Evolutionary conservation across 2,888 invertebrate species (phyloP).

Genomic region (Cantharis rustica): DNA sequence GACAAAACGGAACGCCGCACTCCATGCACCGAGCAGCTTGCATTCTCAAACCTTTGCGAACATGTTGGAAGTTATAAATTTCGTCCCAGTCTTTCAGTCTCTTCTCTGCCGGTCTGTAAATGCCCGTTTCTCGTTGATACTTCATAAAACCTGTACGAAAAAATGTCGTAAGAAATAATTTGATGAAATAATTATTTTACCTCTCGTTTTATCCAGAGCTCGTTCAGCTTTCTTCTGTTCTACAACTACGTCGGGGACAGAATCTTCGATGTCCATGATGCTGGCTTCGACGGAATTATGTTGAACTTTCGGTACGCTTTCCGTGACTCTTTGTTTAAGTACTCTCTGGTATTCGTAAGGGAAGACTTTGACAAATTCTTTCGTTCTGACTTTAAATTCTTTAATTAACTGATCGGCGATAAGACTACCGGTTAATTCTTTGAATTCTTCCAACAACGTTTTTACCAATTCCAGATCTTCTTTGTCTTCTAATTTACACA

Average conservation of each 20-base stretch:
- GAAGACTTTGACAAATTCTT: slow-evolving; percentile 90
- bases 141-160: slow-evolving; percentile 87
- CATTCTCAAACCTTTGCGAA: slow-evolving; percentile 84
- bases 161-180: slow-evolving; percentile 7
- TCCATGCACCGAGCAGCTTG: slow-evolving; percentile 99
- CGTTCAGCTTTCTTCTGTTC: slow-evolving; percentile 83
- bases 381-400: slow-evolving; percentile 77
- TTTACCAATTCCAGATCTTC: slow-evolving; percentile 81
- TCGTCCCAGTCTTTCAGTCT: slow-evolving; percentile 96
- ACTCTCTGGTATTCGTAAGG: slow-evolving; percentile 96
- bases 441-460: slow-evolving; percentile 81
- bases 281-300: slow-evolving; percentile 50
- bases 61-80: slow-evolving; percentile 86
- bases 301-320: slow-evolving; percentile 41
- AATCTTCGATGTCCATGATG: slow-evolving; percentile 83
- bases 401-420: slow-evolving; percentile 79
- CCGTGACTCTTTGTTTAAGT: slow-evolving; percentile 66
- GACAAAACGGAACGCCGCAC: slow-evolving; percentile 98
- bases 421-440: slow-evolving; percentile 78
- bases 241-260: slow-evolving; percentile 75
- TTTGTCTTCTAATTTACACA: slow-evolving; percentile 76
- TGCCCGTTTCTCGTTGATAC: slow-evolving; percentile 85
- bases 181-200: slow-evolving; percentile 18
- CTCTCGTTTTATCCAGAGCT: slow-evolving; percentile 78
- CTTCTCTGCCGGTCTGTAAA: slow-evolving; percentile 85